phyloP scores from a whole-genome alignment of 2,113 vertebrate genomes.

The Anhinga anhinga region DNA sequence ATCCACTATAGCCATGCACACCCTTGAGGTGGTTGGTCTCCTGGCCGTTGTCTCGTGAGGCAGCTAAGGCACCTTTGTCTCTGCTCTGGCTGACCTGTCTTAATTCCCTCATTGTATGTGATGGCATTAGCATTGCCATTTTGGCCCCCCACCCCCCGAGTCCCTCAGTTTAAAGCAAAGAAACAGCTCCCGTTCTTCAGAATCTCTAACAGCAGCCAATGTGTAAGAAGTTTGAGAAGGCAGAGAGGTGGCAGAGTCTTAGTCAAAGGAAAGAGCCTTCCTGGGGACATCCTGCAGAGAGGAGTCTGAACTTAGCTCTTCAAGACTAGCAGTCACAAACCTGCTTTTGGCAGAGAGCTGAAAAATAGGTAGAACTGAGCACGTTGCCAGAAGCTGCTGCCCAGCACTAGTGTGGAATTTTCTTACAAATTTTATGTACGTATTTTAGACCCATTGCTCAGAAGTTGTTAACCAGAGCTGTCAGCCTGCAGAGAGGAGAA shows the following conservation, averaged over 20 bases:
- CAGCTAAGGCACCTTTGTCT: too few relatives aligned
- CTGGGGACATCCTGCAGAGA: neutral
- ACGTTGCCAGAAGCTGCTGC: neutral
- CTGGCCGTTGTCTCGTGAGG: too few relatives aligned
- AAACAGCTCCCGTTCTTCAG: neutral
- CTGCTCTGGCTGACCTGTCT: too few relatives aligned
- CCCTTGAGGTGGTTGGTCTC: too few relatives aligned
- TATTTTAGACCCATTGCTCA: neutral
- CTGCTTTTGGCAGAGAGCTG: neutral
- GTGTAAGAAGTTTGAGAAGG: neutral
- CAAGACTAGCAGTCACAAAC: neutral
- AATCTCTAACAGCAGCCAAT: neutral
- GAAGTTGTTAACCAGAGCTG: neutral
- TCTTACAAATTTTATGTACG: neutral
- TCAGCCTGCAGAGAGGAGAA: neutral
- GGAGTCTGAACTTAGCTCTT: neutral
- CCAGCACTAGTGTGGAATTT: neutral
- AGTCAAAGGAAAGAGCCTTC: neutral
- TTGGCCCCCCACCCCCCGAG: too few relatives aligned
- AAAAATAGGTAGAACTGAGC: neutral
- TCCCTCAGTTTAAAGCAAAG: too few relatives aligned
- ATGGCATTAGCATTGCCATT: too few relatives aligned
- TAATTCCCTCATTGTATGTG: too few relatives aligned
- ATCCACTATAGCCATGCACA: too few relatives aligned
- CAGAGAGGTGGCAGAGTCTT: neutral